These are phyloP conservation scores for Drosophila gunungcola DNA, from an alignment of 1,140 invertebrate genomes.

Conservation along the genomic window DNA sequence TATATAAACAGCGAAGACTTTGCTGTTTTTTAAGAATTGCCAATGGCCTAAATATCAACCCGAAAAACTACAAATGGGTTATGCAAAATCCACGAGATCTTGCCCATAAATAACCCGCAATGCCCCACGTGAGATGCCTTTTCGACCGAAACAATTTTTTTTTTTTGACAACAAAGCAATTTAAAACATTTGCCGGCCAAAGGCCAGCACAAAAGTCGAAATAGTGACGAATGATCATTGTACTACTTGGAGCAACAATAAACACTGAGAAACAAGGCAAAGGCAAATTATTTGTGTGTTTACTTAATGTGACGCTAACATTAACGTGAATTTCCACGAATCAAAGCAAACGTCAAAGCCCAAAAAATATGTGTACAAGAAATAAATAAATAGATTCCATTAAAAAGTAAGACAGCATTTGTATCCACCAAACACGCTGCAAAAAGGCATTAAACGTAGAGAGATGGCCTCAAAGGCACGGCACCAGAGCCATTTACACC, in stretches of 20 bases:
- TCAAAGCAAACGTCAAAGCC: constrained; percentile 57
- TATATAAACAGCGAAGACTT: not conserved
- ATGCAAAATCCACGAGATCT: constrained; percentile 40
- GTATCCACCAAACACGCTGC: constrained; percentile 34
- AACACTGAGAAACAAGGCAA: constrained; percentile 23
- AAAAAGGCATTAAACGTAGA: constrained; percentile 43
- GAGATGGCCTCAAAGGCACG: constrained; percentile 58
- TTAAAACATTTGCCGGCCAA: constrained; percentile 41
- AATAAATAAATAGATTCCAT: constrained; percentile 57
- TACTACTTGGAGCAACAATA: constrained; percentile 47
- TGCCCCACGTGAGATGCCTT: constrained; percentile 25
- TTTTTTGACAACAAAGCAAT: constrained; percentile 48
- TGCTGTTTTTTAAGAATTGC: not conserved
- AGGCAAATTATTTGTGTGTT: constrained; percentile 54
- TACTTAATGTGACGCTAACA: constrained; percentile 51
- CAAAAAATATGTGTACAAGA: constrained; percentile 35
- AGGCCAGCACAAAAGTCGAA: constrained; percentile 19
- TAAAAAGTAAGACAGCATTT: constrained; percentile 52
- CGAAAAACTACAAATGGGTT: constrained; percentile 19
- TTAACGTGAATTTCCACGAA: constrained; percentile 58
- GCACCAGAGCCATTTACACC: constrained; percentile 40
- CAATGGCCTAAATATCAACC: not conserved
- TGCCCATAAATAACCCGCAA: constrained; percentile 17
- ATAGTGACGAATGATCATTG: constrained; percentile 55
- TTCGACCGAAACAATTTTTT: constrained; percentile 23